Conservation (phyloP, 2,113 vertebrate species). For the Pagrus major region DNA sequence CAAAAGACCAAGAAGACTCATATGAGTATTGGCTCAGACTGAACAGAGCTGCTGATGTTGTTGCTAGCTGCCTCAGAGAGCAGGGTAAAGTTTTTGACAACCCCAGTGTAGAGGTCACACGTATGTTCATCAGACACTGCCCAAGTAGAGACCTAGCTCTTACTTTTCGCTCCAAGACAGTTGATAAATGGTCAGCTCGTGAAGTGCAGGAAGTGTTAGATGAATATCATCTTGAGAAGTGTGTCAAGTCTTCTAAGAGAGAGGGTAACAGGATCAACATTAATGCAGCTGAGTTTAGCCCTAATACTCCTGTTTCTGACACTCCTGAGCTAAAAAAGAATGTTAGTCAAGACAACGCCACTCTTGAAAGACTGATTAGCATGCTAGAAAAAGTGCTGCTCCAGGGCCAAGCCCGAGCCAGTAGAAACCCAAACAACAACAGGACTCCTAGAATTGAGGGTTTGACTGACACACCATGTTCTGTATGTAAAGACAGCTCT, state of each 20-base stretch:
- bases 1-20: constrained; percentile 3
- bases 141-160: too few relatives aligned
- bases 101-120: not conserved
- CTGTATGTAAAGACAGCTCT: constrained; percentile 15
- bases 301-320: not conserved
- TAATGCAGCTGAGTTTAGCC: too few relatives aligned
- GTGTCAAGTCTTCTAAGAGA: too few relatives aligned
- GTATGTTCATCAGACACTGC: too few relatives aligned
- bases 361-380: not conserved
- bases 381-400: constrained; percentile 5
- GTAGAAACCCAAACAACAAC: not conserved
- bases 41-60: constrained; percentile 32
- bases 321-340: fast-evolving
- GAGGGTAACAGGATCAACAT: too few relatives aligned
- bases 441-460: not conserved
- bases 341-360: not conserved
- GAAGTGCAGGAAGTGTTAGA: too few relatives aligned
- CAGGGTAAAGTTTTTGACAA: constrained; percentile 10
- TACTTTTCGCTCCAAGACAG: too few relatives aligned
- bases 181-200: too few relatives aligned
- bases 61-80: not conserved
- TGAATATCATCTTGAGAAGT: too few relatives aligned
- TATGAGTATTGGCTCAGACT: constrained; percentile 26
- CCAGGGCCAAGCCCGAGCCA: not conserved
- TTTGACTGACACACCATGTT: constrained; percentile 20